Evolutionary conservation across 2,888 invertebrate genomes (phyloP).

Genomic region (Eupithecia tripunctaria): DNA sequence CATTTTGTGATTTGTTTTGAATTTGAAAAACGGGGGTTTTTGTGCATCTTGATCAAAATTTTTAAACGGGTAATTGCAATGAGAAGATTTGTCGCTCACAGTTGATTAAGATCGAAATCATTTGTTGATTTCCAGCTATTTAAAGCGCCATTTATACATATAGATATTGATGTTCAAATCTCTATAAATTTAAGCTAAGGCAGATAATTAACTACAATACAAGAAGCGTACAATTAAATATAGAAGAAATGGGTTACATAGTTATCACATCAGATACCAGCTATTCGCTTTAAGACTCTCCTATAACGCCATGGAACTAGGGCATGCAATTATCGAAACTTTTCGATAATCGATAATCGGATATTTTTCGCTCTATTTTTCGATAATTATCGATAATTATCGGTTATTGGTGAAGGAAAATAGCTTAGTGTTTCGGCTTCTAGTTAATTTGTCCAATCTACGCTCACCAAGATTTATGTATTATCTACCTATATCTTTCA

Average conservation of each 20-base stretch:
- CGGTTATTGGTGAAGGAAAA: no score
- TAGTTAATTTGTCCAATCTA: no score
- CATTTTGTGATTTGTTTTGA: not conserved
- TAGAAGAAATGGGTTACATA: not conserved
- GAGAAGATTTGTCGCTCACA: not conserved
- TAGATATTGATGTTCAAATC: not conserved
- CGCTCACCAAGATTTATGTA: no score
- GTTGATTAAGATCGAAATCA: no score
- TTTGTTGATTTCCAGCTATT: not conserved
- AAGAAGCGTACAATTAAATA: not conserved
- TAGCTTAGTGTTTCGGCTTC: no score
- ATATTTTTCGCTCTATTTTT: no score
- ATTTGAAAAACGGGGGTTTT: no score
- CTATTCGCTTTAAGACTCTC: constrained; percentile 14
- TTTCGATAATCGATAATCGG: no score
- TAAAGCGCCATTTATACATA: not conserved
- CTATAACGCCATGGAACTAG: not conserved
- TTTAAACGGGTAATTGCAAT: not conserved
- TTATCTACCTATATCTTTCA: no score
- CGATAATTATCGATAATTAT: no score
- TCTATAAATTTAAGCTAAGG: not conserved
- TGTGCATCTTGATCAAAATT: not conserved
- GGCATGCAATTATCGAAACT: no score
- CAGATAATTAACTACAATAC: constrained; percentile 1
- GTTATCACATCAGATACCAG: not conserved